These are phyloP conservation scores for Pseudococcus jackbeardsleyi DNA, from an alignment of 2,888 invertebrate genomes.

Conservation along the genomic window DNA sequence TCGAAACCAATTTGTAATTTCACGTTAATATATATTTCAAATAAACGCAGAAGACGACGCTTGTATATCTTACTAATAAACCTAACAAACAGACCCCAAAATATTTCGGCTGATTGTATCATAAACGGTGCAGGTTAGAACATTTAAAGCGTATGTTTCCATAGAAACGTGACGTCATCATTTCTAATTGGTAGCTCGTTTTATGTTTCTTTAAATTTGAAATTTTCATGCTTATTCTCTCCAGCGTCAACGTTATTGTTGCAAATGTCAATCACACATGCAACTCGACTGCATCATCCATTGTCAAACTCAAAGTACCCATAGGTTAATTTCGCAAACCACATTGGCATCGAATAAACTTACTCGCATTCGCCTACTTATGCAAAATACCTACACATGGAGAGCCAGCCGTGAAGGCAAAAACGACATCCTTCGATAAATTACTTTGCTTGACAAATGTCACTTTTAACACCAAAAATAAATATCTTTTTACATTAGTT, in stretches of 20 bases:
- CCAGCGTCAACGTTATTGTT: constrained; percentile 13
- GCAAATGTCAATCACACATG: constrained; percentile 42
- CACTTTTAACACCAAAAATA: neutral
- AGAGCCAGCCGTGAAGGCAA: neutral
- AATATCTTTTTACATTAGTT: neutral
- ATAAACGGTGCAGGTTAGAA: constrained; percentile 45
- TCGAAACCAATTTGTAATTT: too few relatives aligned
- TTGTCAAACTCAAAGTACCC: too few relatives aligned
- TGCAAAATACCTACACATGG: neutral
- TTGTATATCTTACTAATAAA: neutral
- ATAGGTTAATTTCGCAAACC: neutral
- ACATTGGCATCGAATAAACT: neutral
- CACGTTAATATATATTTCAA: neutral
- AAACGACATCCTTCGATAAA: neutral
- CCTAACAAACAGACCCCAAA: constrained; percentile 7
- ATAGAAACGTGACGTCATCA: constrained; percentile 54
- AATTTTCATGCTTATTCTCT: constrained; percentile 39
- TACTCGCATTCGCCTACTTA: neutral
- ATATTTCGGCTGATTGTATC: constrained; percentile 21
- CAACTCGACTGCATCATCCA: neutral
- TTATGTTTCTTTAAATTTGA: constrained; percentile 40
- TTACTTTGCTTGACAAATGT: constrained; percentile 3
- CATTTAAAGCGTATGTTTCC: constrained; percentile 48
- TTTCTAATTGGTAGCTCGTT: constrained; percentile 50
- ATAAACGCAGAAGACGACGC: neutral